Conservation (phyloP, 2,888 invertebrate genomes). For the Drosophila vallismaia region DNA sequence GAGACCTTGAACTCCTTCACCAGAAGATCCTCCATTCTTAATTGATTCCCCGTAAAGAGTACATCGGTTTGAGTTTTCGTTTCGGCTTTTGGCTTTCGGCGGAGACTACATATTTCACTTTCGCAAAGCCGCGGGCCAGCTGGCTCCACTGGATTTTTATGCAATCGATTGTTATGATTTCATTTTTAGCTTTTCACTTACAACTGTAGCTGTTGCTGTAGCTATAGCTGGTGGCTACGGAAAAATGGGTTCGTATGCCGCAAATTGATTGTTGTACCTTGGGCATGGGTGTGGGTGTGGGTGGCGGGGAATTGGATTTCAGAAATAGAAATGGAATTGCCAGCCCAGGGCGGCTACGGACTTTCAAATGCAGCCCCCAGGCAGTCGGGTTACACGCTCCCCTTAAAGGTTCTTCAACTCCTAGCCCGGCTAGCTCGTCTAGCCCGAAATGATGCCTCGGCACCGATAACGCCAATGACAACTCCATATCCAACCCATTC, state of each 20-base stretch:
- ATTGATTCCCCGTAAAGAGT: conserved; percentile 57
- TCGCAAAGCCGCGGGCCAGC: conserved; percentile 13
- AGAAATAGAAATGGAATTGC: conserved; percentile 33
- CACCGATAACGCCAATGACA: conserved; percentile 46
- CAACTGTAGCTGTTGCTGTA: conserved; percentile 1
- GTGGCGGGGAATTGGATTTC: conserved; percentile 38
- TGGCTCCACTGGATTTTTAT: conserved; percentile 28
- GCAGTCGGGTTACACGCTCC: conserved; percentile 32
- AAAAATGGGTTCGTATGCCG: conserved; percentile 32
- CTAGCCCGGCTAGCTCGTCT: background rate
- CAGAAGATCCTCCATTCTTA: conserved; percentile 41
- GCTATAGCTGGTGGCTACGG: conserved; percentile 10
- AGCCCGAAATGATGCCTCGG: conserved; percentile 30
- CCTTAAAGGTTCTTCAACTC: conserved; percentile 38
- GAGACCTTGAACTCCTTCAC: conserved; percentile 68
- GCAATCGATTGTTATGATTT: conserved; percentile 40
- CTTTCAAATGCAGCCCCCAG: conserved; percentile 19
- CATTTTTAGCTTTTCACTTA: conserved; percentile 11
- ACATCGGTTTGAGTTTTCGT: conserved; percentile 59
- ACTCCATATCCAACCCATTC: conserved; percentile 42
- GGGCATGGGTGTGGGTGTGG: conserved; percentile 46
- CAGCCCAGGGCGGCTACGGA: conserved; percentile 3
- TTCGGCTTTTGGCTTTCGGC: conserved; percentile 10
- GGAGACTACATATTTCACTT: conserved; percentile 33
- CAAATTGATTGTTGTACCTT: conserved; percentile 37